A percentile compares a stretch with the other conserved stretches of the same genome.
Evolutionary conservation across 1,140 invertebrate species (phyloP).

Genomic region (Anastrepha obliqua): DNA sequence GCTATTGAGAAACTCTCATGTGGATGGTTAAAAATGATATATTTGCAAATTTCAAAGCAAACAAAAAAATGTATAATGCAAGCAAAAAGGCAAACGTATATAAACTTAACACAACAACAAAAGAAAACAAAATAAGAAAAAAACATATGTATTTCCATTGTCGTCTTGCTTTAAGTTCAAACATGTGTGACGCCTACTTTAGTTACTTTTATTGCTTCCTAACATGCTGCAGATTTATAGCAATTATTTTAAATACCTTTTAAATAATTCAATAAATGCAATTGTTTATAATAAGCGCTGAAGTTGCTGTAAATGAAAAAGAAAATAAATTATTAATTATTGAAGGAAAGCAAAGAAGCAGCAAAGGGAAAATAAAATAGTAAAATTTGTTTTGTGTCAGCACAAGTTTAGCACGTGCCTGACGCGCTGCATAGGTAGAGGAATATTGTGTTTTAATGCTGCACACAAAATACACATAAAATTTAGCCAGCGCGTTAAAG

Average conservation of each 20-base stretch:
- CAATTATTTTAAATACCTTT: constrained; percentile 50
- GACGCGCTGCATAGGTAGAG: background rate
- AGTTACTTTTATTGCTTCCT: background rate
- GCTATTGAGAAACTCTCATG: constrained; percentile 3
- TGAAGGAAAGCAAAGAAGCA: background rate
- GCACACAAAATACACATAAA: background rate
- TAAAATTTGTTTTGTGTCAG: background rate
- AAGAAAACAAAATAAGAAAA: background rate
- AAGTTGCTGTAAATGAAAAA: background rate
- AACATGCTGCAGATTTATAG: background rate
- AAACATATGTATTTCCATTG: background rate
- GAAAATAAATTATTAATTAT: background rate
- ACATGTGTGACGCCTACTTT: constrained; percentile 16
- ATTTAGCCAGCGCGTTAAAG: background rate
- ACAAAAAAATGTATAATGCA: constrained; percentile 1
- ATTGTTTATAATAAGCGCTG: constrained; percentile 23
- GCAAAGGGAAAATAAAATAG: constrained; percentile 2
- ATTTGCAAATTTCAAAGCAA: constrained; percentile 45
- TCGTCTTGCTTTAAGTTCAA: constrained; percentile 30
- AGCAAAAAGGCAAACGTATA: constrained; percentile 1
- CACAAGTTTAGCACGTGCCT: background rate
- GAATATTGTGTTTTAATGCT: background rate
- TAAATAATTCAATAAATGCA: constrained; percentile 11
- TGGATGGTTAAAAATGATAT: background rate
- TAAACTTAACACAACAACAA: constrained; percentile 7